Evolutionary conservation across 37 sponge, comb jelly and placozoan species (phyloP), one percentile per base, ranked within the genome.

Genomic region (Mnemiopsis leidyi): DNA sequence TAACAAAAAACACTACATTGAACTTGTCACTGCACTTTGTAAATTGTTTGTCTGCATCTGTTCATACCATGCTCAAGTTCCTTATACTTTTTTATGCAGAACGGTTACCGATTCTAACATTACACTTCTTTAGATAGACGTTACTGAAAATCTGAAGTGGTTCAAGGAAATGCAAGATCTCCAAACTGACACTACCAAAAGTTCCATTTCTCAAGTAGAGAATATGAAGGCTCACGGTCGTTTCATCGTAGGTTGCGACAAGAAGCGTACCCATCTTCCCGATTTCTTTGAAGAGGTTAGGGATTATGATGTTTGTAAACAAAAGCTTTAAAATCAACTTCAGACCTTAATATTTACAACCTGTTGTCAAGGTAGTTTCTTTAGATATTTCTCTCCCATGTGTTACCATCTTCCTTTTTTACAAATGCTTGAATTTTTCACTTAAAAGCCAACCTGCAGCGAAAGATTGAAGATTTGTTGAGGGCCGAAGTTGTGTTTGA

Each of bases 231-330:
- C 61, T 24, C 24, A 13, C 39, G 90, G 90, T 39, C 36, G 23
- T 0, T 38, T 85, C 29, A 40, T 85, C 21, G 61, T 85, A 3
- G 90, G 61, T 3, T 21, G 24, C 23, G 25, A 32, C 5, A 25
- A 85, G 24, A 39, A 39, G 0, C 61, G 61, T 24, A n/a, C 90
- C 9, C 61, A 39, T 1, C 36, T 34, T 3, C 33, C 79, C 33
- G 61, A 85, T 25, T 40, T 85, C 23, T 85, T 85, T 39, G 61
- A 85, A 38, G 61, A 85, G 90, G 90, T 85, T 48, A 48, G n/a
- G n/a, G n/a, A n/a, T n/a, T n/a, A n/a, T n/a, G n/a, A n/a, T n/a
- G n/a, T n/a, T n/a, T n/a, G n/a, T n/a, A n/a, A n/a, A n/a, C n/a
- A n/a, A n/a, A n/a, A n/a, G n/a, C n/a, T n/a, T n/a, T n/a, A n/a